These are phyloP conservation scores for Proisotoma minuta DNA, from an alignment of 2,888 invertebrate genomes.

Conservation along the genomic window DNA sequence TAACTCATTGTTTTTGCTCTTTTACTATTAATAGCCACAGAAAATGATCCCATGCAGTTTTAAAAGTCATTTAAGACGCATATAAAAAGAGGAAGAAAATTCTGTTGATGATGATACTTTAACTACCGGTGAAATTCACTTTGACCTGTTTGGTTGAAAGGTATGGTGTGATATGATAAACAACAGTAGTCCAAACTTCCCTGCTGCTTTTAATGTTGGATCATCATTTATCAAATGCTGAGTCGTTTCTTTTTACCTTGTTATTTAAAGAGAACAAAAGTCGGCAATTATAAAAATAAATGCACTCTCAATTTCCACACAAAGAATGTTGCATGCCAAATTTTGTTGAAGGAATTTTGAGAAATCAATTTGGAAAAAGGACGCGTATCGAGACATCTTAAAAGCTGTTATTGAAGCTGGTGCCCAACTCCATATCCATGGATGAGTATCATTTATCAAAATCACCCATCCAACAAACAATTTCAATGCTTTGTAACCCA, in stretches of 20 bases:
- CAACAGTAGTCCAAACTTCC: conserved; percentile 12
- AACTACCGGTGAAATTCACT: no score
- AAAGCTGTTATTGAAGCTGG: no score
- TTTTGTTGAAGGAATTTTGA: not conserved
- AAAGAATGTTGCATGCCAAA: not conserved
- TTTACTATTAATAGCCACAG: not conserved
- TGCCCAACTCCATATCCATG: conserved; percentile 10
- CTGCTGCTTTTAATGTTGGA: not conserved
- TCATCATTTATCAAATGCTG: conserved; percentile 13
- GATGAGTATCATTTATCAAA: conserved; percentile 12
- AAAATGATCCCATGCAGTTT: not conserved
- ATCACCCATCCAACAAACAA: conserved; percentile 7
- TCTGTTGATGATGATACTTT: not conserved
- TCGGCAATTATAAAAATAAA: no score
- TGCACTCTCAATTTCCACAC: not conserved
- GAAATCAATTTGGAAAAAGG: no score
- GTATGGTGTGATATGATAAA: conserved; percentile 17
- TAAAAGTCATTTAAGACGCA: not conserved
- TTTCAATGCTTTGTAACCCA: not conserved
- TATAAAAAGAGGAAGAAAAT: not conserved
- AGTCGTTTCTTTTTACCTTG: no score
- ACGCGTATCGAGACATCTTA: no score
- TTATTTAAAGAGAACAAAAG: no score
- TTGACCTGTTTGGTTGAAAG: not conserved
- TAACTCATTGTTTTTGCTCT: not conserved